These are phyloP conservation scores for Platyscapa corneri DNA, from an alignment of 1,140 invertebrate genomes.

Conservation along the genomic window DNA sequence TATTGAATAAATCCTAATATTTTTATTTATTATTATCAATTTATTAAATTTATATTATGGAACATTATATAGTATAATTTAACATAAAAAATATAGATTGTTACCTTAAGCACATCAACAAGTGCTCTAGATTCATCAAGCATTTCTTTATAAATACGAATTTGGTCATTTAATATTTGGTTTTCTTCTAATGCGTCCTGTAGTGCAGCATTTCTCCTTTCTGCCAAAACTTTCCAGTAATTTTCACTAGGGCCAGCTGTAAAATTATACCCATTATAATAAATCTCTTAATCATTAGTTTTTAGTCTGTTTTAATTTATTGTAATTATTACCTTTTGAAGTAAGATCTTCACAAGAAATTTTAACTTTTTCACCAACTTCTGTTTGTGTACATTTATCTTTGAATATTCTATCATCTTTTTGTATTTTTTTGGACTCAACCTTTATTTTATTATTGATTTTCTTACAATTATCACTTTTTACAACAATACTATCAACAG, in stretches of 20 bases:
- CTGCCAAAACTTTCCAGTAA: slow-evolving; percentile 81
- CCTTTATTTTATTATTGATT: slow-evolving; percentile 34
- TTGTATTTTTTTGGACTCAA: slow-evolving; percentile 54
- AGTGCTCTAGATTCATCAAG: slow-evolving; percentile 79
- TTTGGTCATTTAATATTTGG: slow-evolving; percentile 79
- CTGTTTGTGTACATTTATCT: slow-evolving; percentile 76
- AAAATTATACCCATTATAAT: slow-evolving; percentile 43
- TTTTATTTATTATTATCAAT: too few species aligned
- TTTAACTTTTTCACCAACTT: slow-evolving; percentile 70
- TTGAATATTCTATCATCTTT: slow-evolving; percentile 67
- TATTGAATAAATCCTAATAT: not conserved
- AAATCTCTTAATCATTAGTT: slow-evolving; percentile 9
- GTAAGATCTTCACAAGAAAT: slow-evolving; percentile 78
- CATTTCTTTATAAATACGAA: slow-evolving; percentile 79
- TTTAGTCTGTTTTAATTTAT: not conserved
- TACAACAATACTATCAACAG: slow-evolving; percentile 28
- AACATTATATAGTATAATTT: too few species aligned
- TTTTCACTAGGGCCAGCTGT: slow-evolving; percentile 77
- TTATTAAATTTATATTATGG: too few species aligned
- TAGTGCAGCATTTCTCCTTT: slow-evolving; percentile 79
- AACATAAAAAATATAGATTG: too few species aligned
- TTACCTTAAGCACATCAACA: slow-evolving; percentile 81
- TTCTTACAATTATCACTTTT: slow-evolving; percentile 31
- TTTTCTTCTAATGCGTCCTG: slow-evolving; percentile 80
- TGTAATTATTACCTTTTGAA: slow-evolving; percentile 69